A percentile compares a stretch with the other conserved stretches of the same genome.
phyloP scores from a whole-genome alignment of 1,140 invertebrate genomes.

The Arctopsyche grandis region DNA sequence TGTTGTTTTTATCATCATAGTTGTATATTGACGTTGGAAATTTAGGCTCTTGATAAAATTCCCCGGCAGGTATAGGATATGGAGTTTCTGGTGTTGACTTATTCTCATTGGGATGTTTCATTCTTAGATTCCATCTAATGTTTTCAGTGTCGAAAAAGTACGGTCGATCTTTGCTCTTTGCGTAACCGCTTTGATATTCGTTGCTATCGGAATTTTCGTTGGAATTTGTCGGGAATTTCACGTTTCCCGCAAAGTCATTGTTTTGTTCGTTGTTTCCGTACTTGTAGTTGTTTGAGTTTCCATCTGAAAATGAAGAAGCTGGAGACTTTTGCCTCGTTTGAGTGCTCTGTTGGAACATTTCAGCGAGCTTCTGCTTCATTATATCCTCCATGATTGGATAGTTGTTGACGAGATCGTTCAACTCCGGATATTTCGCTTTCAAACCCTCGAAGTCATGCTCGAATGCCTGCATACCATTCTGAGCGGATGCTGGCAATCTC shows the following conservation, averaged over 20 bases:
- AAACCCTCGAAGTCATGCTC: constrained; percentile 51
- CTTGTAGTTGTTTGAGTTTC: background rate
- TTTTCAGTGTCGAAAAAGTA: constrained; percentile 45
- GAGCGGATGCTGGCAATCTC: constrained; percentile 29
- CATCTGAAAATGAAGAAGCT: background rate
- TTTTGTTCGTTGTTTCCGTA: constrained; percentile 30
- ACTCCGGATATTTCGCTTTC: constrained; percentile 52
- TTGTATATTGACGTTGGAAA: constrained; percentile 36
- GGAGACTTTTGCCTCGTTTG: constrained; percentile 8
- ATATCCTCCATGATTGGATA: constrained; percentile 54
- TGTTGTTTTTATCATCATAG: constrained; percentile 41
- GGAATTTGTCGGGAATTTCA: constrained; percentile 36
- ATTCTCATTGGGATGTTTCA: constrained; percentile 25
- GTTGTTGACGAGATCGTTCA: constrained; percentile 50
- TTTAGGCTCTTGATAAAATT: constrained; percentile 49
- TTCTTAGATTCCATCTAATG: constrained; percentile 30
- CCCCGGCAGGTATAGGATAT: constrained; percentile 44
- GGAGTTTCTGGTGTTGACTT: constrained; percentile 4
- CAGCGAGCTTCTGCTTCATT: constrained; percentile 52
- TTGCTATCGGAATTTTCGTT: constrained; percentile 21
- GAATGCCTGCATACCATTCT: constrained; percentile 44
- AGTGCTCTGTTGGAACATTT: constrained; percentile 45
- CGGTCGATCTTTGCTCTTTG: constrained; percentile 31
- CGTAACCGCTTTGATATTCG: background rate
- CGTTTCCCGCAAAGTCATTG: constrained; percentile 14